Evolutionary conservation across 2,888 invertebrate genomes (phyloP).

Genomic region (Apeira syringaria): DNA sequence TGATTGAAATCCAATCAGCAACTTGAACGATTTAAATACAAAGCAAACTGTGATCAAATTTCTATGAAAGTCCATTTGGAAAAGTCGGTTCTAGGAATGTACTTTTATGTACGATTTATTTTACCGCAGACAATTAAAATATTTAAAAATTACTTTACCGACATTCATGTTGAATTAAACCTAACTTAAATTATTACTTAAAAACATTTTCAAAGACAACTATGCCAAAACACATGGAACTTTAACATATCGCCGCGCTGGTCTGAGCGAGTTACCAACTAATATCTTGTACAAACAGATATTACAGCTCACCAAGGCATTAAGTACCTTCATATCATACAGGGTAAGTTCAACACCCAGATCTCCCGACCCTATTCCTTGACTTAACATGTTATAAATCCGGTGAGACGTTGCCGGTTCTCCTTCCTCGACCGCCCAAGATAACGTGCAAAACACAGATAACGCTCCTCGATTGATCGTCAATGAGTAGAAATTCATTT

Average conservation of each 20-base stretch:
- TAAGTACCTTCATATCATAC: slow-evolving; percentile 5
- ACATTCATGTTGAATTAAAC: too few relatives aligned
- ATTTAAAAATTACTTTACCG: too few relatives aligned
- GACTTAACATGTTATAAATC: slow-evolving; percentile 22
- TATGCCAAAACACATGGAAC: too few relatives aligned
- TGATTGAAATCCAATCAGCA: slow-evolving; percentile 27
- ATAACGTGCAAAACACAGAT: slow-evolving; percentile 76
- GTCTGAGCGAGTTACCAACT: too few relatives aligned
- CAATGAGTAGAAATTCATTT: slow-evolving; percentile 80
- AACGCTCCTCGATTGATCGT: slow-evolving; percentile 75
- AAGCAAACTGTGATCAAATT: slow-evolving; percentile 16
- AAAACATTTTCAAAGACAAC: too few relatives aligned
- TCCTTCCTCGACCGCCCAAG: slow-evolving; percentile 29
- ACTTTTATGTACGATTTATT: too few relatives aligned
- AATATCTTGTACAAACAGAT: too few relatives aligned
- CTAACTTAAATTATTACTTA: too few relatives aligned
- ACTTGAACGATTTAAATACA: slow-evolving; percentile 17
- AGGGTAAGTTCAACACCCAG: background rate
- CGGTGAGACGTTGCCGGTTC: slow-evolving; percentile 12
- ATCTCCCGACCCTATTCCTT: slow-evolving; percentile 1
- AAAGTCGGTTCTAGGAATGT: background rate
- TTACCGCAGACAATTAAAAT: background rate
- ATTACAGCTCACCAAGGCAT: too few relatives aligned
- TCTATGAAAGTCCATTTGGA: slow-evolving; percentile 4
- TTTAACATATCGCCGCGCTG: too few relatives aligned